Conservation (phyloP, 2,113 vertebrate genomes). For the Platysternon megacephalum region DNA sequence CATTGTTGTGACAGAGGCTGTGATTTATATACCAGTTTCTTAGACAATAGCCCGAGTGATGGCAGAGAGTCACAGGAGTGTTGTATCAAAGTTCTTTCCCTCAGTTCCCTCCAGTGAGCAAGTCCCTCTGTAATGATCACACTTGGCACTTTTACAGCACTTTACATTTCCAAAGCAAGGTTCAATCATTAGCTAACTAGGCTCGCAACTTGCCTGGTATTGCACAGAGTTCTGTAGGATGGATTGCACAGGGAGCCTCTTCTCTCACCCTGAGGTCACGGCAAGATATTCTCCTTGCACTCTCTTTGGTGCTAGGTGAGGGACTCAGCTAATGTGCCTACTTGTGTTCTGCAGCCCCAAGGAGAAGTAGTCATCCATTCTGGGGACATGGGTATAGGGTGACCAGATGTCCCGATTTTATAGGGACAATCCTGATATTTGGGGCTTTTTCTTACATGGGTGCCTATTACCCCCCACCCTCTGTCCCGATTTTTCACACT, state of each 20-base stretch:
- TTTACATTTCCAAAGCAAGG: neutral
- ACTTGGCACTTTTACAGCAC: neutral
- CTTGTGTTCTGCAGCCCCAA: fast-evolving
- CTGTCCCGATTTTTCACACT: no score
- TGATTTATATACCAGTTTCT: fast-evolving
- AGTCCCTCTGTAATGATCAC: neutral
- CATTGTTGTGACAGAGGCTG: neutral
- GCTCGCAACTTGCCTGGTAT: fast-evolving
- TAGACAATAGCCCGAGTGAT: fast-evolving
- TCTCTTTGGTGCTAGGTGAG: fast-evolving
- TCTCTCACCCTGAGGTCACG: neutral
- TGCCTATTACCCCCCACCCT: no score
- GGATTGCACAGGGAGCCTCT: neutral
- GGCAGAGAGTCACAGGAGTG: fast-evolving
- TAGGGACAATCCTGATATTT: no score
- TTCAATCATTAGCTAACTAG: neutral
- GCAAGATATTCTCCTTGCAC: fast-evolving
- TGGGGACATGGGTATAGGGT: neutral
- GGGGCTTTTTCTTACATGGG: no score
- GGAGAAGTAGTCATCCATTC: neutral
- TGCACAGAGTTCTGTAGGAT: neutral
- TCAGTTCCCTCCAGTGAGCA: neutral
- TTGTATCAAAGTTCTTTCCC: neutral
- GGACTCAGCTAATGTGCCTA: fast-evolving
- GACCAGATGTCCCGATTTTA: no score